Conservation (phyloP, 2,888 invertebrate genomes). For the Meganola albula region DNA sequence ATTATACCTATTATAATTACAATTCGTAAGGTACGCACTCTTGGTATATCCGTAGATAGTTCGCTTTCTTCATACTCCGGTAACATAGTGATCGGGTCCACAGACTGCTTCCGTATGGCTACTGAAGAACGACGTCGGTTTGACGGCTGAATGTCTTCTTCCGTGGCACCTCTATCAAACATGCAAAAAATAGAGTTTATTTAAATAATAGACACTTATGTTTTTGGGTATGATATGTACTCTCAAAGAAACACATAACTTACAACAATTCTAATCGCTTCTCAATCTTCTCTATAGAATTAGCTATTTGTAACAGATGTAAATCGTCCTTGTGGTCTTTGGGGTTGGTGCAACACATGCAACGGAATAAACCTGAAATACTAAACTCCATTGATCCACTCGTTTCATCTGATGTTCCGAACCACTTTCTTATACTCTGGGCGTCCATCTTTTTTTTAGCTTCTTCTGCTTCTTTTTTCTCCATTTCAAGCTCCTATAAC, state of each 20-base stretch:
- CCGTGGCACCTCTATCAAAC: conserved; percentile 32
- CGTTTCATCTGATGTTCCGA: conserved; percentile 84
- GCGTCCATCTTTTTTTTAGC: conserved; percentile 88
- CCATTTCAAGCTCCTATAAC: conserved; percentile 88
- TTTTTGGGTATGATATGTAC: not conserved
- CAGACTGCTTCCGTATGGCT: conserved; percentile 37
- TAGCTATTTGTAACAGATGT: conserved; percentile 88
- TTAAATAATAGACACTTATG: not conserved
- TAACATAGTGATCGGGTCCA: conserved; percentile 45
- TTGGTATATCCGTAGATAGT: conserved; percentile 51
- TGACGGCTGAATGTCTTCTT: conserved; percentile 24
- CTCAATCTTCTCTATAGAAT: conserved; percentile 85
- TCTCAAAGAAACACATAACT: conserved; percentile 22
- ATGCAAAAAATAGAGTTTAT: not conserved
- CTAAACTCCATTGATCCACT: conserved; percentile 91
- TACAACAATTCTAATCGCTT: conserved; percentile 82
- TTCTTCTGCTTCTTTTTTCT: conserved; percentile 87
- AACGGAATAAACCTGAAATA: conserved; percentile 89
- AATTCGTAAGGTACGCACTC: conserved; percentile 42
- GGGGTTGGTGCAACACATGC: conserved; percentile 92
- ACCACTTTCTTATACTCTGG: conserved; percentile 85
- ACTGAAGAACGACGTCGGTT: conserved; percentile 45
- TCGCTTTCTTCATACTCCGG: conserved; percentile 57
- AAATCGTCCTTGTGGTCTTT: conserved; percentile 90
- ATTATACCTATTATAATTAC: no score